A percentile compares a stretch with the other conserved stretches of the same genome.
Conservation (phyloP, 2,113 vertebrate genomes). For the Eira barbara region DNA sequence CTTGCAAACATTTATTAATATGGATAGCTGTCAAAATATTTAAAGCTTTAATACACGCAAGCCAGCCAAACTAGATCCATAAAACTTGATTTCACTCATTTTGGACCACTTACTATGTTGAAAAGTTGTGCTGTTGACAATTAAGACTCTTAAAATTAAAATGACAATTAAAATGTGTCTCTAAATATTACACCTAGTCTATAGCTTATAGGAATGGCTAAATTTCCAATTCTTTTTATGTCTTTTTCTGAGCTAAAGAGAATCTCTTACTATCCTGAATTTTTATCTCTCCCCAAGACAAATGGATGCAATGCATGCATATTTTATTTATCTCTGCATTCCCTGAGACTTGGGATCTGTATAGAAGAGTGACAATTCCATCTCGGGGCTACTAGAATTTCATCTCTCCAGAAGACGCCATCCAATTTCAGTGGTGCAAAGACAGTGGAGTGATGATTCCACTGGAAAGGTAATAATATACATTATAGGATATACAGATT, state of each 20-base stretch:
- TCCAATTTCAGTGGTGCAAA: neutral
- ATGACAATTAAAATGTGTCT: neutral
- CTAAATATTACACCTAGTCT: neutral
- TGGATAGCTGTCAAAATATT: neutral
- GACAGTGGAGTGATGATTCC: accelerated
- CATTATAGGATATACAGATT: neutral
- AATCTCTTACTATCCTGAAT: neutral
- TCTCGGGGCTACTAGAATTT: neutral
- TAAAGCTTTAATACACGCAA: neutral
- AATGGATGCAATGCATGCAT: neutral
- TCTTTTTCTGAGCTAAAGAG: neutral
- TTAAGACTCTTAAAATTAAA: neutral
- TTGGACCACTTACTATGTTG: neutral
- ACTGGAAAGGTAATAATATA: neutral
- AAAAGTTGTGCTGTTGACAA: neutral
- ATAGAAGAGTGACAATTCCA: neutral
- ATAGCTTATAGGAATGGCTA: neutral
- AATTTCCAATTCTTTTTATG: neutral
- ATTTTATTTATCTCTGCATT: neutral
- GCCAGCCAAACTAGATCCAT: neutral
- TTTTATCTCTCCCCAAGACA: neutral
- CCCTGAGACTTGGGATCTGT: neutral
- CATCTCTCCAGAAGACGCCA: accelerated
- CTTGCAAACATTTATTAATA: neutral
- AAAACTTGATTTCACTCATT: neutral